phyloP scores from a whole-genome alignment of 2,797 vertebrate species.

The Allobates femoralis region DNA sequence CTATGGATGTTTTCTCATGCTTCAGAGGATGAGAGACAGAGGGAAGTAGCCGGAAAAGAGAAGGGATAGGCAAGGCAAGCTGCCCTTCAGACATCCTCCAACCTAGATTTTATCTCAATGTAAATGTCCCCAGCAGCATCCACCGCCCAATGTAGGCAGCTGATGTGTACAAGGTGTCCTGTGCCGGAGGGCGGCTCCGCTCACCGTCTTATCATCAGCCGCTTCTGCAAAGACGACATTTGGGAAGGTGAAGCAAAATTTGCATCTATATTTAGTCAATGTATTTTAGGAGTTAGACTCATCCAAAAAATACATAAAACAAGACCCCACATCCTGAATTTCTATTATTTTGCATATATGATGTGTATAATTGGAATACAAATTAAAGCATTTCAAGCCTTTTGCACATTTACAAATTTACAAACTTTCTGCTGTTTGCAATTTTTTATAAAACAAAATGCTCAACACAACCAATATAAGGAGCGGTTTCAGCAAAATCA shows the following conservation, averaged over 20 bases:
- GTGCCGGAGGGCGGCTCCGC: background rate
- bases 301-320: no score
- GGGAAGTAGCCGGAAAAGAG: background rate
- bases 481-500: no score
- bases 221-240: background rate
- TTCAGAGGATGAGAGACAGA: constrained; percentile 16
- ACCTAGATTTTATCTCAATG: constrained; percentile 20
- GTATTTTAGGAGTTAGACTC: background rate
- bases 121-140: background rate
- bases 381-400: no score
- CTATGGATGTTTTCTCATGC: constrained; percentile 7
- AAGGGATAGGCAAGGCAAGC: background rate
- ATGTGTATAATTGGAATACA: no score
- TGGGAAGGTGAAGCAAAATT: background rate
- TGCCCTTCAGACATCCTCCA: constrained; percentile 49
- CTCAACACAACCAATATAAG: no score
- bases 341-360: no score
- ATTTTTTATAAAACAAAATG: no score
- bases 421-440: no score
- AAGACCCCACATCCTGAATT: no score
- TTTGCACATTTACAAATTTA: no score
- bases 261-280: background rate
- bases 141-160: background rate
- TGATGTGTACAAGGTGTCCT: constrained; percentile 5
- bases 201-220: background rate